phyloP scores from a whole-genome alignment of 2,888 invertebrate species.

The Pollenia griseotomentosa region DNA sequence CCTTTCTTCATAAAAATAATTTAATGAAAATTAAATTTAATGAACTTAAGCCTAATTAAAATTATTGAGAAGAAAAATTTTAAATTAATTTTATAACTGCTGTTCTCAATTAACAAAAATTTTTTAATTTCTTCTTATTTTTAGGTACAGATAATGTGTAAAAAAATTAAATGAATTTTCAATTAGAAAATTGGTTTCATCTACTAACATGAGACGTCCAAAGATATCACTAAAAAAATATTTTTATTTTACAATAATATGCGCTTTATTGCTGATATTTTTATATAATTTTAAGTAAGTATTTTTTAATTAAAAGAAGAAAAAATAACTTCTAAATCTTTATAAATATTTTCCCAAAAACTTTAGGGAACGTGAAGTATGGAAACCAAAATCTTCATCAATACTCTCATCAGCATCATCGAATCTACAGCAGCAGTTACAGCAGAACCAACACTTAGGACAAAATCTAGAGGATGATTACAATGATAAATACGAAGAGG shows the following conservation, averaged over 20 bases:
- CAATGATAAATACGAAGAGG: slow-evolving; percentile 66
- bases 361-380: slow-evolving; percentile 82
- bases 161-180: slow-evolving; percentile 63
- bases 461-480: slow-evolving; percentile 59
- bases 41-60: too few relatives aligned
- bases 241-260: slow-evolving; percentile 85
- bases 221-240: slow-evolving; percentile 86
- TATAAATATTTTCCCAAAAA: background rate
- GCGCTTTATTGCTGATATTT: slow-evolving; percentile 85
- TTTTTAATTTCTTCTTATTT: slow-evolving; percentile 43
- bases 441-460: slow-evolving; percentile 69
- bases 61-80: too few relatives aligned
- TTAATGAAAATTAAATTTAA: too few relatives aligned
- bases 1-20: too few relatives aligned
- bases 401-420: slow-evolving; percentile 69
- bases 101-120: background rate
- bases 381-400: slow-evolving; percentile 80
- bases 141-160: slow-evolving; percentile 64
- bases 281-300: slow-evolving; percentile 85
- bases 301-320: slow-evolving; percentile 1
- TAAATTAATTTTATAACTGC: background rate
- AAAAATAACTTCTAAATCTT: slow-evolving; percentile 8
- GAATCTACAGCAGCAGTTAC: slow-evolving; percentile 73
- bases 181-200: slow-evolving; percentile 68
- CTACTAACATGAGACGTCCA: slow-evolving; percentile 85